These are phyloP conservation scores for Quadroppia sp. DNA, from an alignment of 2,888 invertebrate genomes.

Conservation along the genomic window DNA sequence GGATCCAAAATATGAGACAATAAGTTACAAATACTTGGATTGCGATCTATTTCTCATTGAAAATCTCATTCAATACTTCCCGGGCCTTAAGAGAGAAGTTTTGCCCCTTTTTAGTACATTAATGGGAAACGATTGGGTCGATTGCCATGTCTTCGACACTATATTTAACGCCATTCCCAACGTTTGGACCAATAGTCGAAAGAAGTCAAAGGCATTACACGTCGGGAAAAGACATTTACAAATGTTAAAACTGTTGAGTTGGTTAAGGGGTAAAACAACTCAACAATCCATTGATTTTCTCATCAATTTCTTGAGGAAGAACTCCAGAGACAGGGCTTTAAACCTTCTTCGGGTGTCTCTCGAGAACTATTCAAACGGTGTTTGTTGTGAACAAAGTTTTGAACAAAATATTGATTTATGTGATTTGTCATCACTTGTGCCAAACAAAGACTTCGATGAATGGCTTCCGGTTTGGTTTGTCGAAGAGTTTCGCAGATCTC, in stretches of 20 bases:
- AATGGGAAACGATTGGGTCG: slow-evolving; percentile 84
- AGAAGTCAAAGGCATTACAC: slow-evolving; percentile 8
- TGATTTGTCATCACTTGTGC: slow-evolving; percentile 8
- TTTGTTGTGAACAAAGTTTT: not conserved
- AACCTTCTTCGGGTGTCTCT: slow-evolving; percentile 7
- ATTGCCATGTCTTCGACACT: slow-evolving; percentile 49
- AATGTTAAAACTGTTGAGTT: slow-evolving; percentile 67
- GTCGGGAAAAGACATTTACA: slow-evolving; percentile 64
- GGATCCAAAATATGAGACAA: slow-evolving; percentile 28
- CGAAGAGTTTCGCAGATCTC: slow-evolving; percentile 1
- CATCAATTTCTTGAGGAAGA: slow-evolving; percentile 57
- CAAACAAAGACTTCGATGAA: not conserved
- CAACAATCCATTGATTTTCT: slow-evolving; percentile 64
- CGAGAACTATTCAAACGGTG: slow-evolving; percentile 22
- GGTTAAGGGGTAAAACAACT: slow-evolving; percentile 68
- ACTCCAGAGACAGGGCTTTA: not conserved
- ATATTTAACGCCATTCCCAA: slow-evolving; percentile 11
- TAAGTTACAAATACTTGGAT: slow-evolving; percentile 54
- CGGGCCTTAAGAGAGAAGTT: slow-evolving; percentile 61
- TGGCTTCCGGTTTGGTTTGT: slow-evolving; percentile 32
- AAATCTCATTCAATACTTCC: slow-evolving; percentile 64
- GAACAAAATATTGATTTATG: not conserved
- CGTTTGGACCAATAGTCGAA: not conserved
- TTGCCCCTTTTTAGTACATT: slow-evolving; percentile 71
- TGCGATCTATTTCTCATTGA: slow-evolving; percentile 71